These are phyloP conservation scores for Boloria selene DNA, from an alignment of 2,888 invertebrate species.

Conservation along the genomic window DNA sequence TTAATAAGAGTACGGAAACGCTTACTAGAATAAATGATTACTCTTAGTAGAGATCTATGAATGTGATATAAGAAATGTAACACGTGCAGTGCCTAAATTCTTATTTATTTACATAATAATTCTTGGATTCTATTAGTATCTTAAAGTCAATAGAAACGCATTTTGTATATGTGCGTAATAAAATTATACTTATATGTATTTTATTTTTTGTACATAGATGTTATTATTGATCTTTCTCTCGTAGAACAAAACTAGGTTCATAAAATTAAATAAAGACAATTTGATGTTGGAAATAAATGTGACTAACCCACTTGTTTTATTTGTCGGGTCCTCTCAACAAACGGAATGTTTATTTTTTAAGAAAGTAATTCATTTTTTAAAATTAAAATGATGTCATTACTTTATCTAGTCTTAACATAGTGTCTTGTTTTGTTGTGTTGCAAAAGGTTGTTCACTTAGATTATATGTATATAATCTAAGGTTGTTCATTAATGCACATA, in stretches of 20 bases:
- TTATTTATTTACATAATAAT: conserved; percentile 62
- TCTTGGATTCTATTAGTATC: conserved; percentile 45
- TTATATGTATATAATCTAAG: too few relatives aligned
- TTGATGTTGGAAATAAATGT: conserved; percentile 63
- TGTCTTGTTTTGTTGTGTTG: too few relatives aligned
- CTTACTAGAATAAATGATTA: conserved; percentile 76
- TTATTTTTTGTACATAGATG: conserved; percentile 67
- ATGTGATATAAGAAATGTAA: conserved; percentile 77
- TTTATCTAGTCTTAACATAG: too few relatives aligned
- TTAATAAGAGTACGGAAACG: conserved; percentile 74
- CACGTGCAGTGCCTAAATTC: conserved; percentile 80
- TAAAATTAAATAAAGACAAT: conserved; percentile 79
- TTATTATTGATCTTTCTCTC: conserved; percentile 67
- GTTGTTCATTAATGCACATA: too few relatives aligned
- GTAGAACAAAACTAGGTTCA: conserved; percentile 78
- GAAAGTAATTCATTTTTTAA: too few relatives aligned
- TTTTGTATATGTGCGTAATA: conserved; percentile 53
- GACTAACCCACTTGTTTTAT: conserved; percentile 7
- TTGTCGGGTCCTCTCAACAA: neutral
- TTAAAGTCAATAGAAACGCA: conserved; percentile 42
- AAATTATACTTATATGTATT: conserved; percentile 42
- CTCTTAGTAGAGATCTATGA: conserved; percentile 58
- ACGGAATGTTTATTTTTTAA: too few relatives aligned
- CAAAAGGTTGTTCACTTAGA: too few relatives aligned
- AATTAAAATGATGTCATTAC: too few relatives aligned